These are phyloP conservation scores for Petrolisthes manimaculis DNA, from an alignment of 2,888 invertebrate genomes.

Conservation along the genomic window DNA sequence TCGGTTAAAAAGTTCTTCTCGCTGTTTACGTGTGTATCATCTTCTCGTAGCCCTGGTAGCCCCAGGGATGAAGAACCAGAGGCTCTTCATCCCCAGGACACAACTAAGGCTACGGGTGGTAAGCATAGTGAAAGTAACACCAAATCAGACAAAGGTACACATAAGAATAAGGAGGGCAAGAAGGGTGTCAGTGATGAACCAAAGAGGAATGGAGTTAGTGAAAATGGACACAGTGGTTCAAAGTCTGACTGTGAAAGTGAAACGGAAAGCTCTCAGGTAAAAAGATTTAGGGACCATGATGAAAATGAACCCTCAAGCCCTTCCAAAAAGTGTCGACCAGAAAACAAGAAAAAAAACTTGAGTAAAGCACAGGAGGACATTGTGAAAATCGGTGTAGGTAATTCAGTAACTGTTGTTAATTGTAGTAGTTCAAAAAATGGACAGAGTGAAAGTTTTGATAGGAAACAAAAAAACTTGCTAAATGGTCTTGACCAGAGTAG, in stretches of 20 bases:
- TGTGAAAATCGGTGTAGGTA: conserved; percentile 38
- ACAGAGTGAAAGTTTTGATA: conserved; percentile 19
- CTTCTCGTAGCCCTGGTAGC: conserved; percentile 55
- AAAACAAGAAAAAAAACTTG: conserved; percentile 30
- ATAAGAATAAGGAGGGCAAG: conserved; percentile 35
- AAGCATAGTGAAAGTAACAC: neutral
- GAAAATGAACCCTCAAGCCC: conserved; percentile 55
- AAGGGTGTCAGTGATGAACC: conserved; percentile 4
- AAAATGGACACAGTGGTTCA: conserved; percentile 32
- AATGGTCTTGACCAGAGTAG: conserved; percentile 19
- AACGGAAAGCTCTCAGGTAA: conserved; percentile 30
- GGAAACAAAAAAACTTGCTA: conserved; percentile 32
- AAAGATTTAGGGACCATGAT: conserved; percentile 43
- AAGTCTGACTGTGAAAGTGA: conserved; percentile 31
- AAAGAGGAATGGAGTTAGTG: conserved; percentile 18
- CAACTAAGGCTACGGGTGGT: neutral
- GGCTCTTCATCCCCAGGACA: conserved; percentile 11
- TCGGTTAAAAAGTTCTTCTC: conserved; percentile 60
- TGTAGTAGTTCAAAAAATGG: conserved; percentile 46
- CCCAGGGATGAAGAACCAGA: conserved; percentile 47
- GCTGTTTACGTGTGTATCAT: conserved; percentile 59
- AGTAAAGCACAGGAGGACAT: conserved; percentile 11
- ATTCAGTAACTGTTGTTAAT: neutral
- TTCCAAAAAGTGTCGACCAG: conserved; percentile 56
- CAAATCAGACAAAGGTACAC: conserved; percentile 23